Evolutionary conservation across 1,140 invertebrate genomes (phyloP).

Genomic region (Heliconius hewitsoni): DNA sequence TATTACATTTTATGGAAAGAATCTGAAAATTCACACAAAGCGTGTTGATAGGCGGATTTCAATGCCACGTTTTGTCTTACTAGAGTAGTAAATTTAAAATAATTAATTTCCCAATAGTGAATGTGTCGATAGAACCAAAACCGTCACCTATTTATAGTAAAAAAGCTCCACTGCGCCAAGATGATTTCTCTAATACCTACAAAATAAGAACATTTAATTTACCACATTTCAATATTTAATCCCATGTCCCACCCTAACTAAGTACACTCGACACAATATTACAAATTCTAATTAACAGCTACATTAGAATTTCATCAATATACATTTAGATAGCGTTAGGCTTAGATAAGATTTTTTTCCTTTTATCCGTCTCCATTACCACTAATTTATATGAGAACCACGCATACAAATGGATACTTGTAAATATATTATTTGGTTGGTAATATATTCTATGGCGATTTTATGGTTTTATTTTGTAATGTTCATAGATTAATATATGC

Average conservation of each 20-base stretch:
- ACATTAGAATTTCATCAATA: not conserved
- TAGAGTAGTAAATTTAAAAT: no score
- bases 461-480: no score
- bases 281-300: conserved; percentile 4
- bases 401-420: not conserved
- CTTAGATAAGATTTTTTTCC: not conserved
- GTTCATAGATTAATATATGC: no score
- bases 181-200: no score
- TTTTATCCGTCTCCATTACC: not conserved
- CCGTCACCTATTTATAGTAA: no score
- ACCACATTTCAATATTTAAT: not conserved
- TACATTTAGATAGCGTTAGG: not conserved
- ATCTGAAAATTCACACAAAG: no score
- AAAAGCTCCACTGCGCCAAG: no score
- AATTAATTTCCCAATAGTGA: no score
- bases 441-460: not conserved
- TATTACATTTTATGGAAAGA: no score
- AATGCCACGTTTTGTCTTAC: no score
- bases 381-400: not conserved
- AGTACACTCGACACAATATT: not conserved
- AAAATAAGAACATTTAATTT: not conserved
- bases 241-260: not conserved
- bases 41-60: no score
- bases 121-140: no score
- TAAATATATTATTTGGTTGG: not conserved